Percentiles rank a stretch among this genome's conserved stretches.
Conservation (phyloP, 2,888 invertebrate genomes). For the Pachycephus smyrnensis region DNA sequence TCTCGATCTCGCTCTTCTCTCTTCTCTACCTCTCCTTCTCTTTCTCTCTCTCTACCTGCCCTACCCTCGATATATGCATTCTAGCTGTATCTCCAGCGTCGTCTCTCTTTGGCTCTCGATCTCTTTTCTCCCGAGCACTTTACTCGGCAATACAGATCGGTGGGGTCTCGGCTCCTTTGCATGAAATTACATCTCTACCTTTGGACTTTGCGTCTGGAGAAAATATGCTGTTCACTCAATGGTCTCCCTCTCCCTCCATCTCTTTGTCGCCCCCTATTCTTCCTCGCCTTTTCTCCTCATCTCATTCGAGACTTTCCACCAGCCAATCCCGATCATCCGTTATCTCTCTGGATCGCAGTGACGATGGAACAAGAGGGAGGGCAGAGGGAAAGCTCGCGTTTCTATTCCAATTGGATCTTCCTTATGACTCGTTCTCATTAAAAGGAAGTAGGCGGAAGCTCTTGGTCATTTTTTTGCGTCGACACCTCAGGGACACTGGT, state of each 20-base stretch:
- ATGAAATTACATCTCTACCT: constrained; percentile 52
- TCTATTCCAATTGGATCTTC: not conserved
- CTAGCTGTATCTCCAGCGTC: constrained; percentile 6
- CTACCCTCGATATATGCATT: constrained; percentile 1
- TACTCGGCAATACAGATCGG: constrained; percentile 18
- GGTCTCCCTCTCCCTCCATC: not conserved
- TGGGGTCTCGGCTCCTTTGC: constrained; percentile 40
- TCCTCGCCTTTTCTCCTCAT: not conserved
- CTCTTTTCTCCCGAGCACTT: constrained; percentile 25
- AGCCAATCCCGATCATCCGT: not conserved
- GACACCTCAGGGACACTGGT: constrained; percentile 29
- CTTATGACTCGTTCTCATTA: not conserved
- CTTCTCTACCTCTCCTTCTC: constrained; percentile 20
- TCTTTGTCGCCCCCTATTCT: not conserved
- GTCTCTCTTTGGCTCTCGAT: constrained; percentile 22
- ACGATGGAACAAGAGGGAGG: not conserved
- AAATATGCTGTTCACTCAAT: constrained; percentile 26
- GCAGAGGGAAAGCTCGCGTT: not conserved
- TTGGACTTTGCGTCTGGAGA: constrained; percentile 36
- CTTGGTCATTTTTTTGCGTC: constrained; percentile 43
- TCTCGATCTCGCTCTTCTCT: constrained; percentile 22
- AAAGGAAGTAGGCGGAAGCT: constrained; percentile 44
- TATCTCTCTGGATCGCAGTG: not conserved
- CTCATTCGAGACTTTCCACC: not conserved
- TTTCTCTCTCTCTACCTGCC: not conserved